Conservation (phyloP, 2,797 vertebrate species). For the Danio choprae region DNA sequence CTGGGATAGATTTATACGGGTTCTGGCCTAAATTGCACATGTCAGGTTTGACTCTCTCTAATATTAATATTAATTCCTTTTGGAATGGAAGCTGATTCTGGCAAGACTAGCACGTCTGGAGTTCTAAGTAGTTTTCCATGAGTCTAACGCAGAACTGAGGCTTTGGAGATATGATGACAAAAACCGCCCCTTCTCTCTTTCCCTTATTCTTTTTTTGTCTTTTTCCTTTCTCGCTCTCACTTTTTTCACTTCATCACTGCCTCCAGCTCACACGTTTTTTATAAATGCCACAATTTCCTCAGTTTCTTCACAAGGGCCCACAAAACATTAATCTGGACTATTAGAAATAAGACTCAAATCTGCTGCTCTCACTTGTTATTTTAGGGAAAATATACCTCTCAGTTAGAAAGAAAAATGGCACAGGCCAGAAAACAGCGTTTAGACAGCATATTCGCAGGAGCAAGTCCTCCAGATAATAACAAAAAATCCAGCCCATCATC, state of each 20-base stretch:
- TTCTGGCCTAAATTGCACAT: constrained; percentile 76
- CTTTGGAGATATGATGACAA: constrained; percentile 78
- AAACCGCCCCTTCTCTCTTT: constrained; percentile 71
- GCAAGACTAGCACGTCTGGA: constrained; percentile 72
- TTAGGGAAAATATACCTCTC: constrained; percentile 38
- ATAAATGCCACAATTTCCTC: constrained; percentile 50
- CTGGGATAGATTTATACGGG: constrained; percentile 79
- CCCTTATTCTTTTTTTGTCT: constrained; percentile 54
- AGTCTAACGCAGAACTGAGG: constrained; percentile 73
- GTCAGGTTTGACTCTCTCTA: constrained; percentile 75
- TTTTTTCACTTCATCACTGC: constrained; percentile 34
- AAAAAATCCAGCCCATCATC: constrained; percentile 14
- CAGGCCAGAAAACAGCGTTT: constrained; percentile 4
- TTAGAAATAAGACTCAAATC: constrained; percentile 42
- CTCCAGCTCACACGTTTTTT: constrained; percentile 50
- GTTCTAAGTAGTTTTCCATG: constrained; percentile 78
- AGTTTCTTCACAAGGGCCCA: constrained; percentile 28
- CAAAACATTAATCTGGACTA: constrained; percentile 50
- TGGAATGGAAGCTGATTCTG: constrained; percentile 72
- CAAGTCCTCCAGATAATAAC: background rate
- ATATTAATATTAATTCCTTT: constrained; percentile 80
- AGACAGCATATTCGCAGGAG: background rate
- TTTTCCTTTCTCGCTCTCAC: constrained; percentile 39
- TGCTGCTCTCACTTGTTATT: constrained; percentile 47
- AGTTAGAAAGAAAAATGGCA: constrained; percentile 14